Percentiles rank a stretch among this genome's conserved stretches.
phyloP scores from a whole-genome alignment of 2,888 invertebrate species.

The Agapetus fuscipes region DNA sequence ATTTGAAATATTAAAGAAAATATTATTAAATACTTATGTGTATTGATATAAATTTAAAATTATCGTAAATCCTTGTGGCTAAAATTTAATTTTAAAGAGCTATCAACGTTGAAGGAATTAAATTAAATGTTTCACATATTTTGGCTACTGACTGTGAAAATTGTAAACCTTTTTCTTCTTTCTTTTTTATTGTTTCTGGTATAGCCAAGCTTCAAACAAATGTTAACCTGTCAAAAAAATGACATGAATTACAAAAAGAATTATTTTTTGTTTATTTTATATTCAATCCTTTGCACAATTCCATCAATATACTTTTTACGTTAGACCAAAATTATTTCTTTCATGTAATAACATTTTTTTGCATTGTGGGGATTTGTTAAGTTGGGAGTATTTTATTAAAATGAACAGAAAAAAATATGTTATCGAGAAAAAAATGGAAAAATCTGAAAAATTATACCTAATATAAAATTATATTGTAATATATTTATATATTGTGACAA shows the following conservation, averaged over 20 bases:
- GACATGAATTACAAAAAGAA: not conserved
- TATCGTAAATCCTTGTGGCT: no score
- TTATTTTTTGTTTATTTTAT: slow-evolving; percentile 1
- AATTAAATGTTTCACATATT: no score
- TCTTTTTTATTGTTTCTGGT: no score
- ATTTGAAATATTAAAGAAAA: no score
- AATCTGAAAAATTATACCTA: slow-evolving; percentile 19
- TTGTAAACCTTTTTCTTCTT: no score
- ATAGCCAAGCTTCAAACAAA: no score
- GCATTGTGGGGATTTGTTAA: slow-evolving; percentile 19
- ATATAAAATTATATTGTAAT: slow-evolving; percentile 24
- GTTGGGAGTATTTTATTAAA: slow-evolving; percentile 18
- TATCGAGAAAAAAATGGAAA: slow-evolving; percentile 14
- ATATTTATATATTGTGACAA: slow-evolving; percentile 26
- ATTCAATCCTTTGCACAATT: not conserved
- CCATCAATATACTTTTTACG: not conserved
- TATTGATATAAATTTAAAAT: no score
- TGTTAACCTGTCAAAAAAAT: no score
- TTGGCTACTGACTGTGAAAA: no score
- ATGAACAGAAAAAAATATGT: slow-evolving; percentile 15
- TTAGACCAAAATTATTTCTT: not conserved
- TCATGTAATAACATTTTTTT: not conserved
- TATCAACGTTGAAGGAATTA: no score
- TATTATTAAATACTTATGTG: no score
- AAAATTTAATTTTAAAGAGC: no score